A percentile compares a stretch with the other conserved stretches of the same genome.
These are phyloP conservation scores for Leptopilina boulardi DNA, from an alignment of 1,140 invertebrate species.

Conservation along the genomic window DNA sequence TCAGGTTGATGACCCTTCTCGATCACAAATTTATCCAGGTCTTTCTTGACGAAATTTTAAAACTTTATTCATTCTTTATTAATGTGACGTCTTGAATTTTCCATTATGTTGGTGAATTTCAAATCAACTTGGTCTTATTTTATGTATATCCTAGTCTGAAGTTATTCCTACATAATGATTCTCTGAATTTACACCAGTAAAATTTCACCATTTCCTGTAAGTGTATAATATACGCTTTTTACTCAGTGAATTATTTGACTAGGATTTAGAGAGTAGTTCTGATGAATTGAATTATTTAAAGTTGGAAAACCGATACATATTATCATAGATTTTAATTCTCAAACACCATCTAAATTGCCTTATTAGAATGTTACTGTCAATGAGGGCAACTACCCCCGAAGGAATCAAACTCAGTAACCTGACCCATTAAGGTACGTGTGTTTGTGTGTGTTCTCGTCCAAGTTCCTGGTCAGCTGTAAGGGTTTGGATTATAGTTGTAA, in stretches of 20 bases:
- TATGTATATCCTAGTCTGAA: not conserved
- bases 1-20: constrained; percentile 39
- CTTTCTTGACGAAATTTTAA: not conserved
- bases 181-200: too few relatives aligned
- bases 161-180: not conserved
- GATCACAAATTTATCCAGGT: constrained; percentile 12
- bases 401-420: constrained; percentile 58
- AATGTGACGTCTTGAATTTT: not conserved
- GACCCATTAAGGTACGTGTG: constrained; percentile 61
- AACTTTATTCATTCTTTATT: not conserved
- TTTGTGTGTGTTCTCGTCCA: constrained; percentile 42
- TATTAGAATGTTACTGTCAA: not conserved
- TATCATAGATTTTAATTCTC: not conserved
- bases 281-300: not conserved
- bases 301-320: not conserved
- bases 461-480: constrained; percentile 61
- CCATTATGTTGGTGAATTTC: not conserved
- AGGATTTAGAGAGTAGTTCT: too few relatives aligned
- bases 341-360: not conserved
- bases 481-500: constrained; percentile 61
- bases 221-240: too few relatives aligned
- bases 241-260: too few relatives aligned
- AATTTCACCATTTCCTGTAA: too few relatives aligned
- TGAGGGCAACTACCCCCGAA: constrained; percentile 53
- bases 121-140: not conserved